Conservation (phyloP, 1,140 invertebrate genomes). For the Gonatopus flavifemur region DNA sequence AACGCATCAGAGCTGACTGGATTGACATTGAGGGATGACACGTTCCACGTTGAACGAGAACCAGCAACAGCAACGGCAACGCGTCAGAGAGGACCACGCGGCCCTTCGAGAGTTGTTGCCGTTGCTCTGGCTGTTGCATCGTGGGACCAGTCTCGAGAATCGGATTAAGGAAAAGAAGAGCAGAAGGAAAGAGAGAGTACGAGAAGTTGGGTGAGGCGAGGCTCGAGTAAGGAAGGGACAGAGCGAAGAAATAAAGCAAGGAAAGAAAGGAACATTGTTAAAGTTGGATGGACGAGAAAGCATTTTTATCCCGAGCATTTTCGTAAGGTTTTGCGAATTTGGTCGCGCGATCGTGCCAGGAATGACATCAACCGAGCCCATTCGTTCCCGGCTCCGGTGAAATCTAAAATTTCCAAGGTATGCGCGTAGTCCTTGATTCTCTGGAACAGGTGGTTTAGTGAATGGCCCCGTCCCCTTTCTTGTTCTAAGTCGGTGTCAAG, state of each 20-base stretch:
- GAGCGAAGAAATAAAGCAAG: neutral
- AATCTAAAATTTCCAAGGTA: slow-evolving; percentile 13
- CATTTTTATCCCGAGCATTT: slow-evolving; percentile 21
- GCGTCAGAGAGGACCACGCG: slow-evolving; percentile 7
- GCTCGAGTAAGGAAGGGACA: neutral
- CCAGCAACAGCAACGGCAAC: neutral
- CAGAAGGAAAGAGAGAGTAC: too few relatives aligned
- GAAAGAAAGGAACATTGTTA: slow-evolving; percentile 4
- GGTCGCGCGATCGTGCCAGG: slow-evolving; percentile 15
- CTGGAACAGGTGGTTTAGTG: slow-evolving; percentile 21
- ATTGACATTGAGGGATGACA: slow-evolving; percentile 35
- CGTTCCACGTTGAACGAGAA: slow-evolving; percentile 10
- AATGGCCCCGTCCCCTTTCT: too few relatives aligned
- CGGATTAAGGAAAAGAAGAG: too few relatives aligned
- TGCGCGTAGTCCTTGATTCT: neutral
- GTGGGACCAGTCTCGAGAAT: slow-evolving; percentile 37
- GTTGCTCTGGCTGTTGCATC: slow-evolving; percentile 16
- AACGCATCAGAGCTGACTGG: slow-evolving; percentile 13
- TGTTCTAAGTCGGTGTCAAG: too few relatives aligned
- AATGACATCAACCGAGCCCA: slow-evolving; percentile 16
- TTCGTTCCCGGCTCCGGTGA: neutral
- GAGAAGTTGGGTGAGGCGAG: too few relatives aligned
- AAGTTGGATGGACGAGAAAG: neutral
- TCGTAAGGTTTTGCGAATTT: slow-evolving; percentile 24
- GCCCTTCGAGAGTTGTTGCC: too few relatives aligned